phyloP scores from a whole-genome alignment of 1,140 invertebrate genomes.

The Drosophila kohkoa region DNA sequence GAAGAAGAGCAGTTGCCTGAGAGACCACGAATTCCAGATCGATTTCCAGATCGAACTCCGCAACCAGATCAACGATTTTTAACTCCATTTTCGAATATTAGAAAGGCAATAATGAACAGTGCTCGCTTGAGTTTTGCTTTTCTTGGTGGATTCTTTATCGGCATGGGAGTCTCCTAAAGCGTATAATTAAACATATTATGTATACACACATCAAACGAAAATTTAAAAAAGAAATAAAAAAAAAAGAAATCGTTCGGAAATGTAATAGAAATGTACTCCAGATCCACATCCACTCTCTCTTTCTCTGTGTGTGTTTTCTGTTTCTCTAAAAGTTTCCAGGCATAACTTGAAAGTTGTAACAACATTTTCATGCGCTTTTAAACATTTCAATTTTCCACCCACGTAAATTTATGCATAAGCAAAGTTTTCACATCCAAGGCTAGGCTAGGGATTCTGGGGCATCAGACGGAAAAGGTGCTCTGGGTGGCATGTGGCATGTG shows the following conservation, averaged over 20 bases:
- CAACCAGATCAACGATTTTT: not conserved
- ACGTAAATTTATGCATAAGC: constrained; percentile 77
- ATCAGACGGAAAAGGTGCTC: not conserved
- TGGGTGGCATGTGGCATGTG: constrained; percentile 16
- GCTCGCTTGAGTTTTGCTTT: constrained; percentile 44
- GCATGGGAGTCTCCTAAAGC: constrained; percentile 52
- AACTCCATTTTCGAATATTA: not conserved
- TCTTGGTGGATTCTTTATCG: constrained; percentile 57
- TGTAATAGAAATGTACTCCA: constrained; percentile 20
- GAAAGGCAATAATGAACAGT: constrained; percentile 22
- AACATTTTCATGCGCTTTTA: constrained; percentile 81
- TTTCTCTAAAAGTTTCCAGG: constrained; percentile 51
- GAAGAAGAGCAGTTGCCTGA: not conserved
- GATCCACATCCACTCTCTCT: constrained; percentile 12
- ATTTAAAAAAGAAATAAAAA: not conserved
- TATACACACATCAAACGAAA: not conserved
- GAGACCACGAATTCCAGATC: no score
- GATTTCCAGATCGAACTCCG: not conserved
- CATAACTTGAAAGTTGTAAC: constrained; percentile 75
- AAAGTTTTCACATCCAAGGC: constrained; percentile 65
- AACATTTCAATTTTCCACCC: constrained; percentile 71
- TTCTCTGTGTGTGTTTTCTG: not conserved
- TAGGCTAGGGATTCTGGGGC: constrained; percentile 17
- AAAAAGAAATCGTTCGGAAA: not conserved
- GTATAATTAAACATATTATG: not conserved